Conservation (phyloP, 2,113 vertebrate species). For the Erythrocercus mccallii region DNA sequence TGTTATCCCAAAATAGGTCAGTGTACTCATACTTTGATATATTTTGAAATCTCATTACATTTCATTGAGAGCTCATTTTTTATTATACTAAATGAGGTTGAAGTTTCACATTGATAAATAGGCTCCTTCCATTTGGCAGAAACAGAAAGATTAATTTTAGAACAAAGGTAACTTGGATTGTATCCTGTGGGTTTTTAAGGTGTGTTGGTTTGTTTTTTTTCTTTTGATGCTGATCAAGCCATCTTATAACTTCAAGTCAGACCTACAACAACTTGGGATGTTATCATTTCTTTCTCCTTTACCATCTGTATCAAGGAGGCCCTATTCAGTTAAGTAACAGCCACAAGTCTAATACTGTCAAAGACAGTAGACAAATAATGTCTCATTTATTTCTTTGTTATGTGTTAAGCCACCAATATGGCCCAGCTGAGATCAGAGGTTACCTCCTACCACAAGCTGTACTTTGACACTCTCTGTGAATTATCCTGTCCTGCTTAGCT, state of each 20-base stretch:
- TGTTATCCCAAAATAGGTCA: not conserved
- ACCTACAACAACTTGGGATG: not conserved
- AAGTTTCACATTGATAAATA: slow-evolving; percentile 23
- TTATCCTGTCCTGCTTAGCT: not conserved
- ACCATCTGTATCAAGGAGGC: not conserved
- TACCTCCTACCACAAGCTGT: not conserved
- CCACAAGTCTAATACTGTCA: not conserved
- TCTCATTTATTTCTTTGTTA: not conserved
- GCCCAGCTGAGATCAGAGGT: not conserved
- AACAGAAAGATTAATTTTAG: not conserved
- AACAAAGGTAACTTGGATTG: not conserved
- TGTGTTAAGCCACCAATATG: not conserved
- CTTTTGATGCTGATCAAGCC: not conserved
- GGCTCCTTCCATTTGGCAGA: not conserved
- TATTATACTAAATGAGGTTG: not conserved
- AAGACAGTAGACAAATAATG: not conserved
- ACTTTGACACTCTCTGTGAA: not conserved
- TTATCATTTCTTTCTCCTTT: not conserved
- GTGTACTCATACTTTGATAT: not conserved
- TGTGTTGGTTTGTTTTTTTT: not conserved
- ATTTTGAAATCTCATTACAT: slow-evolving; percentile 11
- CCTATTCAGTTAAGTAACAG: not conserved
- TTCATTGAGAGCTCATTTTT: slow-evolving; percentile 8
- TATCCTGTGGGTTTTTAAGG: not conserved
- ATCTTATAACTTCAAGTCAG: not conserved